Percentiles rank a stretch among this genome's conserved stretches.
Conservation (phyloP, 2,888 invertebrate genomes). For the Sycophila texana region DNA sequence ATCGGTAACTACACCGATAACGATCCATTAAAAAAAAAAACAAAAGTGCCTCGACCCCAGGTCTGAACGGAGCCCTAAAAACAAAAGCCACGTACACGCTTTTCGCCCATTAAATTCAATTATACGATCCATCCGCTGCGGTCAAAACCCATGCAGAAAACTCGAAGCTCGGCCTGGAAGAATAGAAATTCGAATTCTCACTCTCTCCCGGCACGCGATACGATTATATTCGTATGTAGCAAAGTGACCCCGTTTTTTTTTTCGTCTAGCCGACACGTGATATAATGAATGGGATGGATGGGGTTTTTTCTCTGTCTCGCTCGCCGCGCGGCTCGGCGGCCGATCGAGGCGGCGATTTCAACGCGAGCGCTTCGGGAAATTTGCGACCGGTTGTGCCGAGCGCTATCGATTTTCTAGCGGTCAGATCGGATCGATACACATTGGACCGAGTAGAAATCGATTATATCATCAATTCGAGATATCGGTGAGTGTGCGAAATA, state of each 20-base stretch:
- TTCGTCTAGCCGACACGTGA: constrained; percentile 25
- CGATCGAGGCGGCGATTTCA: constrained; percentile 47
- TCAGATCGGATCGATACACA: constrained; percentile 22
- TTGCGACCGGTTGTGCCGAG: constrained; percentile 35
- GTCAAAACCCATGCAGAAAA: not conserved
- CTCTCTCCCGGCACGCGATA: constrained; percentile 1
- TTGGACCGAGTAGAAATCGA: not conserved
- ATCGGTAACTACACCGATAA: too few relatives aligned
- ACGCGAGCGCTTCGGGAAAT: constrained; percentile 33
- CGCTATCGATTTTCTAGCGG: constrained; percentile 38
- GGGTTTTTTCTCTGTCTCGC: constrained; percentile 5
- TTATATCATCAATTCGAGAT: not conserved
- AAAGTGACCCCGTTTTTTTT: constrained; percentile 44
- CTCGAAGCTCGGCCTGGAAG: constrained; percentile 13
- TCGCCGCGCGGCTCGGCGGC: not conserved
- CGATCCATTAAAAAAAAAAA: too few relatives aligned
- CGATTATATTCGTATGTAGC: constrained; percentile 26
- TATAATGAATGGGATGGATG: constrained; percentile 46
- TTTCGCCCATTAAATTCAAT: constrained; percentile 10
- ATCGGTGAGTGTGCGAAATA: constrained; percentile 25
- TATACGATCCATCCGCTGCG: too few relatives aligned
- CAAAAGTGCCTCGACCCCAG: too few relatives aligned
- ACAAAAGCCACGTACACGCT: not conserved
- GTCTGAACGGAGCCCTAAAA: not conserved
- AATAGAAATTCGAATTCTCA: constrained; percentile 45